These are phyloP conservation scores for Heliocidaris tuberculata DNA, from an alignment of 35 echinoderm and acorn worm species.

Conservation along the genomic window DNA sequence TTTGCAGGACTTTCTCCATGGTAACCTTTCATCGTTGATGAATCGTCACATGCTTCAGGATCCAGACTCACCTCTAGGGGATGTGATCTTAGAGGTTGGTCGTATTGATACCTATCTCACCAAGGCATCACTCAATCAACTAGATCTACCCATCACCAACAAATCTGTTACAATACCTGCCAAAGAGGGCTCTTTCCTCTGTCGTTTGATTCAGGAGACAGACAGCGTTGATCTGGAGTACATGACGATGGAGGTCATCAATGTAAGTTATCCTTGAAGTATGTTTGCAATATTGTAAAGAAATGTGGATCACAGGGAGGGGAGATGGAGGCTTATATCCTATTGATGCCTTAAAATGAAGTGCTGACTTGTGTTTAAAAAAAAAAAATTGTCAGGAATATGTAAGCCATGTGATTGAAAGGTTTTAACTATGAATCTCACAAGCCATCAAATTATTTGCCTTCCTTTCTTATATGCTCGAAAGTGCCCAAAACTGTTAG, in stretches of 20 bases:
- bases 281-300: neutral
- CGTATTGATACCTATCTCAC: slow-evolving; percentile 74
- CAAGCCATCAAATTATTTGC: too few species aligned
- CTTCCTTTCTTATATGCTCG: too few species aligned
- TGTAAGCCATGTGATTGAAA: too few species aligned
- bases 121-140: slow-evolving; percentile 52
- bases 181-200: slow-evolving; percentile 71
- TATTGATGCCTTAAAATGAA: neutral
- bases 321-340: too few species aligned
- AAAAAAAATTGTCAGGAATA: too few species aligned
- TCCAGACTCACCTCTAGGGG: slow-evolving; percentile 50
- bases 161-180: slow-evolving; percentile 43
- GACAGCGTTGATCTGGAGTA: slow-evolving; percentile 70
- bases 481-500: too few species aligned
- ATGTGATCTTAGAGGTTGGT: slow-evolving; percentile 80
- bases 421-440: too few species aligned
- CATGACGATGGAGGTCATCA: slow-evolving; percentile 82
- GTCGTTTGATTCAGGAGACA: slow-evolving; percentile 52
- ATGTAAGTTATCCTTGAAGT: slow-evolving; percentile 56
- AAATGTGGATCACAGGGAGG: neutral
- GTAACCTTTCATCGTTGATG: slow-evolving; percentile 65
- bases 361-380: neutral
- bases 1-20: slow-evolving; percentile 71
- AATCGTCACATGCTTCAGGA: slow-evolving; percentile 79
- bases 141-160: slow-evolving; percentile 35